Percentiles rank a stretch among this genome's conserved stretches.
Conservation (phyloP, 2,113 vertebrate genomes). For the Gadus chalcogrammus region DNA sequence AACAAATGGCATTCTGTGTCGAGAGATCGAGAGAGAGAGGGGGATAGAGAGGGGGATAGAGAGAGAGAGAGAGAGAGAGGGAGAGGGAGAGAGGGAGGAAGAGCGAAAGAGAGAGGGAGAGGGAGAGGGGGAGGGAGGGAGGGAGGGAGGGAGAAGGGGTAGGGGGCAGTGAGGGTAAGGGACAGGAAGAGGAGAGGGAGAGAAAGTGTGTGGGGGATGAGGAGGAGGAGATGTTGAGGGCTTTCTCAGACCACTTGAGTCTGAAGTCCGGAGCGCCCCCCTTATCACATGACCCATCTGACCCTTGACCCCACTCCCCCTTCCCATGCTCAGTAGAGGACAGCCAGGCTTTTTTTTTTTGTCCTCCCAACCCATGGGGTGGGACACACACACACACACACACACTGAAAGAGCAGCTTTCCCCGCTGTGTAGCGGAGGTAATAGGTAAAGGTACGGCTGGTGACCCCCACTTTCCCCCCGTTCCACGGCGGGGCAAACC, state of each 20-base stretch:
- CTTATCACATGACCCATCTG: slow-evolving; percentile 73
- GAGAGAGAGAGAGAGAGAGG: slow-evolving; percentile 29
- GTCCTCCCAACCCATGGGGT: no score
- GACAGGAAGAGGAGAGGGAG: slow-evolving; percentile 27
- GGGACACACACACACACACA: no score
- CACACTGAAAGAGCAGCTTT: slow-evolving; percentile 64
- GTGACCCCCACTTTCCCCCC: slow-evolving; percentile 67
- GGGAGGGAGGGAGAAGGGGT: not conserved
- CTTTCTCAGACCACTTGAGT: slow-evolving; percentile 57
- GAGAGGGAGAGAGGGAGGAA: not conserved
- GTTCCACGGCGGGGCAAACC: slow-evolving; percentile 60
- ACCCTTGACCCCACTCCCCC: slow-evolving; percentile 58
- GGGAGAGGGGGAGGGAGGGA: not conserved
- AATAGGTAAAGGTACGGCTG: slow-evolving; percentile 73
- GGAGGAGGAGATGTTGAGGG: slow-evolving; percentile 25
- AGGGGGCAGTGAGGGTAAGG: not conserved
- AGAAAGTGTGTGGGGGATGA: slow-evolving; percentile 3
- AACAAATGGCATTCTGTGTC: slow-evolving; percentile 87
- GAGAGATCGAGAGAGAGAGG: slow-evolving; percentile 28
- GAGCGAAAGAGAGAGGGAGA: slow-evolving; percentile 8
- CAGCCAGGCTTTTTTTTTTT: no score
- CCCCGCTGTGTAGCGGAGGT: slow-evolving; percentile 58
- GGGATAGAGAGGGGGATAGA: slow-evolving; percentile 34
- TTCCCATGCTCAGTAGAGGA: slow-evolving; percentile 47
- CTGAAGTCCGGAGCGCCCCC: slow-evolving; percentile 55